Evolutionary conservation across 1,140 invertebrate genomes (phyloP).

Genomic region (Lordiphosa collinella): DNA sequence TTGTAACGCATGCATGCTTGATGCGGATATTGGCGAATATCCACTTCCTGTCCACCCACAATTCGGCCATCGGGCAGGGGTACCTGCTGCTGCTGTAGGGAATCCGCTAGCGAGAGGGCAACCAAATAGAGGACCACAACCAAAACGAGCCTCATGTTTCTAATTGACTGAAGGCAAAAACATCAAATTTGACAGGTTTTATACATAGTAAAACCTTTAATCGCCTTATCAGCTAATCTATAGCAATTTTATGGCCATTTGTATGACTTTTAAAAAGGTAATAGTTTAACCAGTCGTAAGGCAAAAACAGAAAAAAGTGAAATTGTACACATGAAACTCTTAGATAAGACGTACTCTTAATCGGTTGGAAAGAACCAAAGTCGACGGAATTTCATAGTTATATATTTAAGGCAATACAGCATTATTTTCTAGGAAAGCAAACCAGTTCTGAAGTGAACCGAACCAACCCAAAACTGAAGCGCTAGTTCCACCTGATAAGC

Average conservation of each 20-base stretch:
- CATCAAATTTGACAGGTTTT: constrained; percentile 7
- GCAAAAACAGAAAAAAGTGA: too few species aligned
- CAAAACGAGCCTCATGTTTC: constrained; percentile 50
- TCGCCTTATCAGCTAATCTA: constrained; percentile 35
- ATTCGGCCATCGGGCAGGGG: constrained; percentile 67
- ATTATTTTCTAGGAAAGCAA: too few species aligned
- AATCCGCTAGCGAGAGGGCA: constrained; percentile 29
- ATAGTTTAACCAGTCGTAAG: constrained; percentile 4
- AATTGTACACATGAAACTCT: too few species aligned
- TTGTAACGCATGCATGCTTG: constrained; percentile 63
- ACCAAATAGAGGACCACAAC: constrained; percentile 27
- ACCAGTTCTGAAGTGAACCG: too few species aligned
- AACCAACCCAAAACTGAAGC: too few species aligned
- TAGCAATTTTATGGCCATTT: constrained; percentile 6
- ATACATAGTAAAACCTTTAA: constrained; percentile 13
- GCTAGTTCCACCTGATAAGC: too few species aligned
- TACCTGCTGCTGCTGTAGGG: constrained; percentile 20
- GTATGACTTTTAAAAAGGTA: constrained; percentile 13
- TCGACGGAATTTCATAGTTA: too few species aligned
- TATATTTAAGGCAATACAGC: too few species aligned
- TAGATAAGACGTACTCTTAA: too few species aligned
- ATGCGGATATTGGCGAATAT: constrained; percentile 57
- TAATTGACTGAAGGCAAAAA: constrained; percentile 29
- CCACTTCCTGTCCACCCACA: constrained; percentile 54
- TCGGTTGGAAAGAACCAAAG: too few species aligned